A percentile compares a stretch with the other conserved stretches of the same genome.
phyloP scores from a whole-genome alignment of 2,797 vertebrate genomes.

The Potorous gilbertii region DNA sequence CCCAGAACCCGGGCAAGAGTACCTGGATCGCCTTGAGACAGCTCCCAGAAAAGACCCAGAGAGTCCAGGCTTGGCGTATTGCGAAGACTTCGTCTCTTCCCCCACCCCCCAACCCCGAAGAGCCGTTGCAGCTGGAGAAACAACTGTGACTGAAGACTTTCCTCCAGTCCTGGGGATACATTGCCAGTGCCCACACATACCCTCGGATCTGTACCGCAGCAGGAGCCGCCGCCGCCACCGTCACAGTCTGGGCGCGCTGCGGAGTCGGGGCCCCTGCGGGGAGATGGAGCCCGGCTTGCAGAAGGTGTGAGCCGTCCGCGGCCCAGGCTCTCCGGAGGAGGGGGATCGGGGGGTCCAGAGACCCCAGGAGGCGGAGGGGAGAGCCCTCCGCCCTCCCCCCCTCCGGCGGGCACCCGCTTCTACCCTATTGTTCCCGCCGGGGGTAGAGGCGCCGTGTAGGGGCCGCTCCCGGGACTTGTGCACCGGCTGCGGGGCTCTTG shows the following conservation, averaged over 20 bases:
- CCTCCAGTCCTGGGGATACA: slow-evolving; percentile 53
- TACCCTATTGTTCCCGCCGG: slow-evolving; percentile 82
- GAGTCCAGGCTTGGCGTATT: slow-evolving; percentile 65
- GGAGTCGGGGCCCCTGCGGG: neutral
- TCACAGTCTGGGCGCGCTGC: slow-evolving; percentile 24
- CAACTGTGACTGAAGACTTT: slow-evolving; percentile 65
- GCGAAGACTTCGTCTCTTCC: slow-evolving; percentile 69
- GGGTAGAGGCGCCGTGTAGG: slow-evolving; percentile 69
- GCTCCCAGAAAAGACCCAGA: slow-evolving; percentile 36
- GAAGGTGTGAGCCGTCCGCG: slow-evolving; percentile 66
- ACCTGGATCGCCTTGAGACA: slow-evolving; percentile 24
- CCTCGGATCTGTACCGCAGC: slow-evolving; percentile 11
- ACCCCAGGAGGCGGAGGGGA: slow-evolving; percentile 74
- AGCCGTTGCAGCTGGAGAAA: slow-evolving; percentile 65
- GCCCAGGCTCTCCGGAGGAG: slow-evolving; percentile 55
- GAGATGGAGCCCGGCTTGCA: slow-evolving; percentile 72
- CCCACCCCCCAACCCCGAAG: slow-evolving; percentile 15
- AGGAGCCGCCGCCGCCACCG: slow-evolving; percentile 60
- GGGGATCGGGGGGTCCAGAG: slow-evolving; percentile 72
- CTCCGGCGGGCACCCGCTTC: slow-evolving; percentile 78
- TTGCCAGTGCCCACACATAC: neutral
- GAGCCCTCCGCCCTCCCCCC: slow-evolving; percentile 77
- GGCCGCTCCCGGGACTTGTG: slow-evolving; percentile 59
- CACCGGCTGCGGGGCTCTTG: slow-evolving; percentile 47
- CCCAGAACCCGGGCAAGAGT: slow-evolving; percentile 30